Conservation (phyloP, 2,888 invertebrate genomes). For the Eutolmus rufibarbis region DNA sequence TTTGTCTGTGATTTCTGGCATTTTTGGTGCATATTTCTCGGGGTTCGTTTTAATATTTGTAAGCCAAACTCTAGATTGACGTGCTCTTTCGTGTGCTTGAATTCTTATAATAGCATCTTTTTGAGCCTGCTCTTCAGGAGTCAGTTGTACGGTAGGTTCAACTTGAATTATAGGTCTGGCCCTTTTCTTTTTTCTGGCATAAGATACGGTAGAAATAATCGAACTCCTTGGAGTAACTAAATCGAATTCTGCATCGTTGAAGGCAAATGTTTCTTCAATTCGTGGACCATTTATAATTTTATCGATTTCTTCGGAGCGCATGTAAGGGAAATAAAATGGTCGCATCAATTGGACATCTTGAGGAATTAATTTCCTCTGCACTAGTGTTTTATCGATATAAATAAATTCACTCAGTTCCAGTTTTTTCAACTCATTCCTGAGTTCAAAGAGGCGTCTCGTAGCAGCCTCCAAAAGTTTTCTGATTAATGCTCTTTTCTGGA, state of each 20-base stretch:
- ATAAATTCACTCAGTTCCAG: constrained; percentile 68
- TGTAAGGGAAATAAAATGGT: constrained; percentile 64
- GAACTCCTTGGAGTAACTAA: not conserved
- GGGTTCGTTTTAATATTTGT: constrained; percentile 49
- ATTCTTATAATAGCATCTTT: constrained; percentile 58
- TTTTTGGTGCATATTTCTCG: constrained; percentile 46
- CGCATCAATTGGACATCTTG: constrained; percentile 67
- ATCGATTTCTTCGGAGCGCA: constrained; percentile 43
- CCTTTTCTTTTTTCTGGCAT: not conserved
- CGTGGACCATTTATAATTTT: not conserved
- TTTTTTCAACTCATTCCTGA: constrained; percentile 66
- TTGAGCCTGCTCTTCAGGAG: constrained; percentile 49
- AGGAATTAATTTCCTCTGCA: constrained; percentile 71
- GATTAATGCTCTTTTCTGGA: constrained; percentile 58
- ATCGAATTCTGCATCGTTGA: not conserved
- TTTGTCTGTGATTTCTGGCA: not conserved
- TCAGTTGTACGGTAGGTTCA: not conserved
- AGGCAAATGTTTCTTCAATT: not conserved
- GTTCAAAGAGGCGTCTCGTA: constrained; percentile 64
- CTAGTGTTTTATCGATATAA: constrained; percentile 72
- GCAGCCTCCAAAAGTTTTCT: constrained; percentile 54
- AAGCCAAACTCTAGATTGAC: constrained; percentile 53
- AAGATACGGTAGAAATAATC: not conserved
- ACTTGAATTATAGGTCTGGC: not conserved
- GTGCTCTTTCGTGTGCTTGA: constrained; percentile 64